phyloP scores from a whole-genome alignment of 1,140 invertebrate genomes.

The Polypedilum pembai region DNA sequence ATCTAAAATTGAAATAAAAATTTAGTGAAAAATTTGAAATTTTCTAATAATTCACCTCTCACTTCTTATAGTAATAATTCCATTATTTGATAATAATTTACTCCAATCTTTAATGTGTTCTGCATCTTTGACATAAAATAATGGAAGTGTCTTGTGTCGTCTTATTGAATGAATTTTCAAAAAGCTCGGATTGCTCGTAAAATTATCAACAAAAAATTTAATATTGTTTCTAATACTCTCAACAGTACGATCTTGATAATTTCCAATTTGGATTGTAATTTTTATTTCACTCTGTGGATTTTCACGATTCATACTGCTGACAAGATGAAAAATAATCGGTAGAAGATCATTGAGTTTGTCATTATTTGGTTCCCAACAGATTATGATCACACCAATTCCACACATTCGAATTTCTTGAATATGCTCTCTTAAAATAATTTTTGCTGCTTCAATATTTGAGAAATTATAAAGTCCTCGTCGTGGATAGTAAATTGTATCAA shows the following conservation, averaged over 20 bases:
- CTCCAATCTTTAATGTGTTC: conserved; percentile 49
- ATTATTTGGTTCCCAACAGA: conserved; percentile 32
- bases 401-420: conserved; percentile 40
- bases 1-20: conserved; percentile 32
- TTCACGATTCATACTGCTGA: neutral
- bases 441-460: conserved; percentile 33
- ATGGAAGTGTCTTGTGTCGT: conserved; percentile 42
- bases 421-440: conserved; percentile 36
- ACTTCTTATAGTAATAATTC: conserved; percentile 45
- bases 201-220: conserved; percentile 33
- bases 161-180: conserved; percentile 46
- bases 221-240: conserved; percentile 28
- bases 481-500: conserved; percentile 42
- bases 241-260: conserved; percentile 21
- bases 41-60: no score
- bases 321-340: neutral
- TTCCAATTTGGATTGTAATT: conserved; percentile 29
- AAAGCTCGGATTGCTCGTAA: conserved; percentile 46
- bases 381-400: conserved; percentile 40
- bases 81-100: conserved; percentile 46
- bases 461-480: conserved; percentile 38
- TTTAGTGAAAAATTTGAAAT: no score
- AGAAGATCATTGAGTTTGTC: neutral
- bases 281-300: neutral
- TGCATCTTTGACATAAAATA: conserved; percentile 54